phyloP scores from a whole-genome alignment of 2,113 vertebrate species.

The Noctilio leporinus region DNA sequence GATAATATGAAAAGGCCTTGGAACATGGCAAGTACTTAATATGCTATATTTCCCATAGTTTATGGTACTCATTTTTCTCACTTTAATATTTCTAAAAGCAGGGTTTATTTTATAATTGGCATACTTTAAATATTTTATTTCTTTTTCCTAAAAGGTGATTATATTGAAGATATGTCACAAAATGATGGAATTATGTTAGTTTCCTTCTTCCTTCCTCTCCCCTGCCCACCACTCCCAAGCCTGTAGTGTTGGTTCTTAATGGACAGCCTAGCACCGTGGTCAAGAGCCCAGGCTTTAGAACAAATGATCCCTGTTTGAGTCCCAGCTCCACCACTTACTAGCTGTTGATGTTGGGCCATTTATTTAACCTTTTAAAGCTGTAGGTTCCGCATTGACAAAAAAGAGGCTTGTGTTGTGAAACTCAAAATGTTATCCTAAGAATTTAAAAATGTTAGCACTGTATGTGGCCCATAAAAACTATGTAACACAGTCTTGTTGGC shows the following conservation, averaged over 20 bases:
- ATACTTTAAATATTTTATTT: not conserved
- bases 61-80: not conserved
- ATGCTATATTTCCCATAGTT: not conserved
- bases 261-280: not conserved
- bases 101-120: not conserved
- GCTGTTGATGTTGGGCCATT: not conserved
- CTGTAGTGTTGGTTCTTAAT: not conserved
- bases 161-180: not conserved
- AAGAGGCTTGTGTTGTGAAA: not conserved
- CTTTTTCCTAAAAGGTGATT: not conserved
- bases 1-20: not conserved
- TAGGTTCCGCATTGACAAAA: not conserved
- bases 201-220: not conserved
- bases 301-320: not conserved
- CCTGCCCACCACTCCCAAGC: rapidly evolving
- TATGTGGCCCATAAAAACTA: not conserved
- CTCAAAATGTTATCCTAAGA: not conserved
- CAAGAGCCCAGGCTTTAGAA: not conserved
- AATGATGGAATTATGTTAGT: not conserved
- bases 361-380: constrained; percentile 1
- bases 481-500: not conserved
- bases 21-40: not conserved
- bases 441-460: not conserved
- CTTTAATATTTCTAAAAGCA: constrained; percentile 12
- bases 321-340: not conserved